Evolutionary conservation across 1,140 invertebrate genomes (phyloP).

Genomic region (Brachionus angularis): DNA sequence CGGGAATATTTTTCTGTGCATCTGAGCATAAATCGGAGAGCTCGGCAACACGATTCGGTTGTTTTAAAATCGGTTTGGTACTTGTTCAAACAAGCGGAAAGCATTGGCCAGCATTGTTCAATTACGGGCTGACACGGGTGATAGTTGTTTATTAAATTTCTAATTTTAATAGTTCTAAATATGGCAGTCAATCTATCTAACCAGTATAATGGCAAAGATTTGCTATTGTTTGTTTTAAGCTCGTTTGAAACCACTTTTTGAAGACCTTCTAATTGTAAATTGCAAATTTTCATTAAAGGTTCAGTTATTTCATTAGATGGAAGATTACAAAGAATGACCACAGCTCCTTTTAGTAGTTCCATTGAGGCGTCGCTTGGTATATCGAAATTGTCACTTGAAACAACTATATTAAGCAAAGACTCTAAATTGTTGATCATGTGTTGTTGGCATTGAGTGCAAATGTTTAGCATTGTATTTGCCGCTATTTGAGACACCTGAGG

Average conservation of each 20-base stretch:
- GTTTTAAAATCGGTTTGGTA: conserved; percentile 77
- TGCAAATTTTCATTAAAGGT: conserved; percentile 50
- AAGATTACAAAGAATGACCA: conserved; percentile 66
- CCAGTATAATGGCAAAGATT: conserved; percentile 71
- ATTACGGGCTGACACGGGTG: conserved; percentile 79
- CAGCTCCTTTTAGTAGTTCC: conserved; percentile 73
- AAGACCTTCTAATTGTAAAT: conserved; percentile 48
- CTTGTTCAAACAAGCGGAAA: conserved; percentile 71
- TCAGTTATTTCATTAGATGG: conserved; percentile 63
- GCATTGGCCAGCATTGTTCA: conserved; percentile 72
- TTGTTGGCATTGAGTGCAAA: conserved; percentile 71
- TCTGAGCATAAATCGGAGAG: conserved; percentile 17
- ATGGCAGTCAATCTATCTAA: conserved; percentile 83
- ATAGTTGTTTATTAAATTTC: conserved; percentile 43
- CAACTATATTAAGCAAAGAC: conserved; percentile 74
- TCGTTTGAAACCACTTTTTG: conserved; percentile 48
- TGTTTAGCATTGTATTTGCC: conserved; percentile 66
- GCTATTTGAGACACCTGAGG: conserved; percentile 70
- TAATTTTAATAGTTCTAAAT: conserved; percentile 61
- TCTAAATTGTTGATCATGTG: conserved; percentile 76
- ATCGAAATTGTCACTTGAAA: conserved; percentile 71
- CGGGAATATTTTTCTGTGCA: conserved; percentile 19
- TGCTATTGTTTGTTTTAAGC: conserved; percentile 47
- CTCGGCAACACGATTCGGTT: conserved; percentile 82
- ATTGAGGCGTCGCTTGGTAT: conserved; percentile 76